A percentile compares a stretch with the other conserved stretches of the same genome.
These are phyloP conservation scores for Zhengitettix transpicula DNA, from an alignment of 2,888 invertebrate genomes.

Conservation along the genomic window DNA sequence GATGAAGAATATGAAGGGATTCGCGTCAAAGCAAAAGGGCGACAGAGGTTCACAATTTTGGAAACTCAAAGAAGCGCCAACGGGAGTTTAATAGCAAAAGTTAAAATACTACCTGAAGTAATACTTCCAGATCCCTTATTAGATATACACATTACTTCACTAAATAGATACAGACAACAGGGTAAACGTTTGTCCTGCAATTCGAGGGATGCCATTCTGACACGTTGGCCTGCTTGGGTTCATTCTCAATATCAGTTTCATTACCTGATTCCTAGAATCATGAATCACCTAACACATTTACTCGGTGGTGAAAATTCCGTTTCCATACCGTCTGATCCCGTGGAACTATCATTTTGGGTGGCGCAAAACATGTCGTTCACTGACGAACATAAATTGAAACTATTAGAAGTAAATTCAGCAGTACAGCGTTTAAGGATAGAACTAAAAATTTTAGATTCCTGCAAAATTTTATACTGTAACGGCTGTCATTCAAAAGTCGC, in stretches of 20 bases:
- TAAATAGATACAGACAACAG: constrained; percentile 19
- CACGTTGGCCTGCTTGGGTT: constrained; percentile 49
- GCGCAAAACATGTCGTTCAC: constrained; percentile 57
- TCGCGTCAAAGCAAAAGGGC: constrained; percentile 54
- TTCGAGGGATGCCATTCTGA: constrained; percentile 31
- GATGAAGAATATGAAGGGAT: constrained; percentile 33
- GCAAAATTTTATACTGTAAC: constrained; percentile 32
- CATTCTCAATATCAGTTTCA: constrained; percentile 43
- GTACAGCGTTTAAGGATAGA: constrained; percentile 46
- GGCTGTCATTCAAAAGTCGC: constrained; percentile 35
- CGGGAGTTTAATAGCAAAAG: constrained; percentile 38
- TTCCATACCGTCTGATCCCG: constrained; percentile 29
- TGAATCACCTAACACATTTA: constrained; percentile 20
- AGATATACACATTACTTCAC: constrained; percentile 22
- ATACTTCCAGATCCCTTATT: constrained; percentile 36
- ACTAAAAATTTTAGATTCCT: constrained; percentile 30
- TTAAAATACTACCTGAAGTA: constrained; percentile 51
- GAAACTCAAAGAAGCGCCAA: constrained; percentile 26
- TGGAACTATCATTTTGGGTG: constrained; percentile 63
- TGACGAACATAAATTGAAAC: constrained; percentile 40
- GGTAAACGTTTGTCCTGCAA: constrained; percentile 19
- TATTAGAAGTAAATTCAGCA: constrained; percentile 49
- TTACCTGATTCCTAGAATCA: constrained; percentile 26
- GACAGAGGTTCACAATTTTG: constrained; percentile 54
- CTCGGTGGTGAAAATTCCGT: constrained; percentile 15